Percentiles rank a stretch among this genome's conserved stretches.
These are phyloP conservation scores for Cephus pulcher DNA, from an alignment of 2,888 invertebrate species.

Conservation along the genomic window DNA sequence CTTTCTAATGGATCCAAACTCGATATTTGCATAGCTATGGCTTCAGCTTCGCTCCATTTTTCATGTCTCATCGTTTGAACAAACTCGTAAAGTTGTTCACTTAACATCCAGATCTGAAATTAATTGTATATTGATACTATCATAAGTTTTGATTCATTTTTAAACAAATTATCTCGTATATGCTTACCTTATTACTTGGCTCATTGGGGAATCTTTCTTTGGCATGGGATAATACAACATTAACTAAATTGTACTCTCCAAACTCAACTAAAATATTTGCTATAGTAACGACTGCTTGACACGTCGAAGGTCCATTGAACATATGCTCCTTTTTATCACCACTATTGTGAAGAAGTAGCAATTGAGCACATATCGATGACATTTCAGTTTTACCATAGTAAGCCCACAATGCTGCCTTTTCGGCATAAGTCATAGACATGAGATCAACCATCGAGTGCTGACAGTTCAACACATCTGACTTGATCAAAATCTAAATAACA, in stretches of 20 bases:
- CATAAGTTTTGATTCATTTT: neutral
- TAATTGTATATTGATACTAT: slow-evolving; percentile 22
- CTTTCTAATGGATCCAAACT: slow-evolving; percentile 68
- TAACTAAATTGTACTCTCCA: slow-evolving; percentile 71
- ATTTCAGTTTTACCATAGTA: slow-evolving; percentile 90
- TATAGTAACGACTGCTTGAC: slow-evolving; percentile 77
- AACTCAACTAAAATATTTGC: slow-evolving; percentile 71
- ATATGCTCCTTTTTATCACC: slow-evolving; percentile 70
- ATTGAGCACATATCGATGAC: slow-evolving; percentile 83
- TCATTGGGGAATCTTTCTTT: slow-evolving; percentile 75
- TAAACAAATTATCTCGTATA: neutral
- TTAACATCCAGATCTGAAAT: slow-evolving; percentile 76
- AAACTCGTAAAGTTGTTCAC: slow-evolving; percentile 71
- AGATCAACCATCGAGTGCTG: slow-evolving; percentile 86
- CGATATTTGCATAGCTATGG: slow-evolving; percentile 67
- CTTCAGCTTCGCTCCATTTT: slow-evolving; percentile 69
- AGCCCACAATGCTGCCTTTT: slow-evolving; percentile 88
- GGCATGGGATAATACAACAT: slow-evolving; percentile 73
- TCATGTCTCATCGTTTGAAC: slow-evolving; percentile 66
- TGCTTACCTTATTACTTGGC: slow-evolving; percentile 64
- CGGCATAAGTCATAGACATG: slow-evolving; percentile 82
- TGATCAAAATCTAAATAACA: slow-evolving; percentile 76
- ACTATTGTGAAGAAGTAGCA: slow-evolving; percentile 81
- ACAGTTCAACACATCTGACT: slow-evolving; percentile 88
- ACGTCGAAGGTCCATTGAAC: slow-evolving; percentile 77